Evolutionary conservation across 2,888 invertebrate species (phyloP).

Genomic region (Cheilosia soror): DNA sequence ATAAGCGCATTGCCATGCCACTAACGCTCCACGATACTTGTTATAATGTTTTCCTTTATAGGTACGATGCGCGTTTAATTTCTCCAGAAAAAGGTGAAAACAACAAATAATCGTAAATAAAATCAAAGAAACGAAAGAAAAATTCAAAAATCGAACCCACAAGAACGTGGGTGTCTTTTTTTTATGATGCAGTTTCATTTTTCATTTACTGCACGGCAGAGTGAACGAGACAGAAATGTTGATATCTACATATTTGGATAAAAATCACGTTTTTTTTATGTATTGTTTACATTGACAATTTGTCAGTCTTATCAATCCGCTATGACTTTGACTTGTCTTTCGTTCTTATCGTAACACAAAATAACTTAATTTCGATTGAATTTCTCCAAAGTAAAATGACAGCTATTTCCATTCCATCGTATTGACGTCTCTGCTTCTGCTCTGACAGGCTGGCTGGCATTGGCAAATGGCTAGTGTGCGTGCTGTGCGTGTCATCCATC

Average conservation of each 20-base stretch:
- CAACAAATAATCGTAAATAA: conserved; percentile 44
- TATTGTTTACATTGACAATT: conserved; percentile 47
- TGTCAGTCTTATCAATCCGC: conserved; percentile 41
- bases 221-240: conserved; percentile 5
- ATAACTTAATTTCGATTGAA: conserved; percentile 49
- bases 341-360: conserved; percentile 30
- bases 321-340: conserved; percentile 26
- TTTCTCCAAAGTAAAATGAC: conserved; percentile 48
- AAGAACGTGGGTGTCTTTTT: conserved; percentile 62
- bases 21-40: not conserved
- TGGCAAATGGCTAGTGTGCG: conserved; percentile 30
- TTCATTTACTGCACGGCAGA: conserved; percentile 4
- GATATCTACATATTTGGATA: not conserved
- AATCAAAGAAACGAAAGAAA: conserved; percentile 25
- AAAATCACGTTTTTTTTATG: not conserved
- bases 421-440: not conserved
- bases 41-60: conserved; percentile 23
- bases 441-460: no score
- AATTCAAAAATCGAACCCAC: not conserved
- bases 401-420: conserved; percentile 10
- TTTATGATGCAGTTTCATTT: conserved; percentile 41
- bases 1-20: not conserved
- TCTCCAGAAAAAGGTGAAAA: conserved; percentile 50
- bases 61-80: conserved; percentile 33
- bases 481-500: conserved; percentile 28